These are phyloP conservation scores for Crax fasciolata DNA, from an alignment of 2,797 vertebrate genomes.

Conservation along the genomic window DNA sequence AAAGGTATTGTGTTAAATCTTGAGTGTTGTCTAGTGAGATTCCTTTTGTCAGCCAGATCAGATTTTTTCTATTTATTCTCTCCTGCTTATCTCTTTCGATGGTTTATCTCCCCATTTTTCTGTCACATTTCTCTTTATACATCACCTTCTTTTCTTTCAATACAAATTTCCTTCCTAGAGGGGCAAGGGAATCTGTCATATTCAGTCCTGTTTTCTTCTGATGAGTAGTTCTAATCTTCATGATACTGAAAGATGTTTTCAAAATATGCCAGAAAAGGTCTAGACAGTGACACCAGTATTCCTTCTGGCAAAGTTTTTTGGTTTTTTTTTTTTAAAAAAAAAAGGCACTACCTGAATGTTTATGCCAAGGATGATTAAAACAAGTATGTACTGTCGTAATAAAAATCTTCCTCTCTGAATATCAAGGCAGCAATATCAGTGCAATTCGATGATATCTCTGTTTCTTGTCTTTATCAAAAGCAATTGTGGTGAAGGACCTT, in stretches of 20 bases:
- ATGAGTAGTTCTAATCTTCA: background rate
- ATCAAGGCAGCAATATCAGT: background rate
- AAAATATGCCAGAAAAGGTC: background rate
- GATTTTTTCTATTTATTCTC: background rate
- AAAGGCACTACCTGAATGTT: background rate
- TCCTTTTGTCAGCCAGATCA: background rate
- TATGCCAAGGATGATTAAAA: background rate
- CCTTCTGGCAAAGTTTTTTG: background rate
- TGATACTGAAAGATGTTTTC: background rate
- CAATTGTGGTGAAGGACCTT: background rate
- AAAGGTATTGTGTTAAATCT: background rate
- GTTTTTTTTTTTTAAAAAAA: too few relatives aligned
- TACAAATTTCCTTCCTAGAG: background rate
- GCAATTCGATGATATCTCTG: background rate
- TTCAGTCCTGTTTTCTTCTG: background rate
- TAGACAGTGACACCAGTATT: background rate
- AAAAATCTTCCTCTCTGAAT: background rate
- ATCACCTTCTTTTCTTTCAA: background rate
- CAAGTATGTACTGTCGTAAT: background rate
- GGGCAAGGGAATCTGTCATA: background rate
- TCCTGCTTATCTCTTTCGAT: background rate
- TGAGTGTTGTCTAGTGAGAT: background rate
- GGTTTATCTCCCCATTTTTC: background rate
- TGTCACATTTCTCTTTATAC: background rate
- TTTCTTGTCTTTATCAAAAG: background rate